Conservation (phyloP, 2,113 vertebrate species). For the Bagarius yarrelli region DNA sequence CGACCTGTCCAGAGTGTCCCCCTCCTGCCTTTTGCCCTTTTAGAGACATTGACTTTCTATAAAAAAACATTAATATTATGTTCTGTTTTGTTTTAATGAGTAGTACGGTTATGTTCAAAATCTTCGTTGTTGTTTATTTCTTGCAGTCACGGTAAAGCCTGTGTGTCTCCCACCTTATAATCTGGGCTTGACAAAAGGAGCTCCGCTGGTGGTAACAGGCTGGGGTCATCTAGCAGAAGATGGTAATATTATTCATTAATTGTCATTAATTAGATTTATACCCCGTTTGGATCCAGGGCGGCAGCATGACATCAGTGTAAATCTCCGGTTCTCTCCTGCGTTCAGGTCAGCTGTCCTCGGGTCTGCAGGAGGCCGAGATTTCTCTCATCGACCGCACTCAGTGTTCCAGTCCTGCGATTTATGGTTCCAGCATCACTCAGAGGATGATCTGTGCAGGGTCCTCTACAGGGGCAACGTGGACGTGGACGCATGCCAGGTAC, state of each 20-base stretch:
- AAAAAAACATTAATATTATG: too few relatives aligned
- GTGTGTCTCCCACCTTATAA: slow-evolving; percentile 83
- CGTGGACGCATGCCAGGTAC: slow-evolving; percentile 89
- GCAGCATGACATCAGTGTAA: not conserved
- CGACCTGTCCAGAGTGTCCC: too few relatives aligned
- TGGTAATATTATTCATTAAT: slow-evolving; percentile 40
- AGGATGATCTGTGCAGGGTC: slow-evolving; percentile 87
- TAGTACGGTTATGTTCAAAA: too few relatives aligned
- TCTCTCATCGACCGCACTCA: slow-evolving; percentile 63
- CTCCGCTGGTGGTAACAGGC: slow-evolving; percentile 74
- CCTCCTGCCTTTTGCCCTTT: too few relatives aligned
- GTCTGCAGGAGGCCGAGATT: slow-evolving; percentile 78
- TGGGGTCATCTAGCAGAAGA: slow-evolving; percentile 82
- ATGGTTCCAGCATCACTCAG: slow-evolving; percentile 69
- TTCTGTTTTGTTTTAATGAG: too few relatives aligned
- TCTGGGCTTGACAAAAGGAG: slow-evolving; percentile 58
- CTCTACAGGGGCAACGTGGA: slow-evolving; percentile 72
- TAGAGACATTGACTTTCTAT: too few relatives aligned
- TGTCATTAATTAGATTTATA: too few relatives aligned
- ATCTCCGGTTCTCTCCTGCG: not conserved
- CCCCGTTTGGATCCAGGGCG: too few relatives aligned
- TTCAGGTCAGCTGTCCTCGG: slow-evolving; percentile 73
- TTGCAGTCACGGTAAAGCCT: slow-evolving; percentile 69
- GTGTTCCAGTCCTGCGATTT: slow-evolving; percentile 73
- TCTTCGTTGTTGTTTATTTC: not conserved